Evolutionary conservation across 2,888 invertebrate genomes (phyloP), one percentile per base, ranked within the genome.

Genomic region (Trachelus tabidus): DNA sequence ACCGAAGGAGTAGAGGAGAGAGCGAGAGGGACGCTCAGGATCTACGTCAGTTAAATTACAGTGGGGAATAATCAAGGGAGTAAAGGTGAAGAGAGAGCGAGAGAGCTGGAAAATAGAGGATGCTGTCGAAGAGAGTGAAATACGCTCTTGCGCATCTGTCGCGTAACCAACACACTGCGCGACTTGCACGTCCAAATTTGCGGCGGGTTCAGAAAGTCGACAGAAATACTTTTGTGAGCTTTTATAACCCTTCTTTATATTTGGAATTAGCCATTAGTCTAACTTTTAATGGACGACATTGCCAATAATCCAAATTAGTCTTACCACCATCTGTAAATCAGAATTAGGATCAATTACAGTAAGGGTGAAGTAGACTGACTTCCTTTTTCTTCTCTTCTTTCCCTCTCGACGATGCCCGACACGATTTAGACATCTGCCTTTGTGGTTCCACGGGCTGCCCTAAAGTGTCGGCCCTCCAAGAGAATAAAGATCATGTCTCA

Each of bases 71-170:
- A 56, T 56, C 56, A 56, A 56, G 56, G 23, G 56, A 56, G 23
- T 56, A 23, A 56, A 56, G 56, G 56, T 15, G 56, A 56, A 56
- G 23, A 56, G 56, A 37, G 56, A 37, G 23, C 23, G 40, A 40
- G 40, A 40, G 15, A 23, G 40, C 15, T 9, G 9, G 56, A 56
- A 56, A 56, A 56, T 56, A 56, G 69, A 83, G 80, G 78, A 89
- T 87, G 87, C 77, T 83, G 75, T 85, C 84, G 68, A 85, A 83
- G 76, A 87, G 86, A 83, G 83, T 90, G 78, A 90, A 85, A 84
- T 89, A 89, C 80, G 88, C 88, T 37, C 84, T 86, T 83, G 84
- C 83, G 81, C 89, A 90, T 83, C 84, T 90, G 75, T 86, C 89
- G 75, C 83, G 73, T 33, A 80, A 85, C 69, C 83, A 86, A 77